Conservation (phyloP, 23 tunicate genomes). For the Phallusia fumigata region DNA sequence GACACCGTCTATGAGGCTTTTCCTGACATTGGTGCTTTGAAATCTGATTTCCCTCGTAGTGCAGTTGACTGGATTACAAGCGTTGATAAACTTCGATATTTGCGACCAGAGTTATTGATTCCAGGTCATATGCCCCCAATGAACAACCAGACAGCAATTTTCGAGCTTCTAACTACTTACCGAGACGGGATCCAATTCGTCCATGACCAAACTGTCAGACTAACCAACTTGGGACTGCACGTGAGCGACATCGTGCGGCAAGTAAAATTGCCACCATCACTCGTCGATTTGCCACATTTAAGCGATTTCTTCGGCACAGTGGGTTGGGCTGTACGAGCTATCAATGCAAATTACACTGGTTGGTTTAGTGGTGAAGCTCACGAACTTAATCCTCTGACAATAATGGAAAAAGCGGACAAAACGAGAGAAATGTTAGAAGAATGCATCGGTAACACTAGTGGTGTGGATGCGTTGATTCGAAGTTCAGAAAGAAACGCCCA, state of each 20-base stretch:
- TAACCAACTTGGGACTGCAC: too few species aligned
- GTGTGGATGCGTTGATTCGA: conserved; percentile 25
- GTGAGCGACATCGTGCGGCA: too few species aligned
- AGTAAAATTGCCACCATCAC: conserved; percentile 36
- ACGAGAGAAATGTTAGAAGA: conserved; percentile 9
- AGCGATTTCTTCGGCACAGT: conserved; percentile 42
- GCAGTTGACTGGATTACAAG: conserved; percentile 37
- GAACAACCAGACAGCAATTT: conserved; percentile 17
- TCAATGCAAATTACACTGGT: too few species aligned
- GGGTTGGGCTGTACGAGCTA: too few species aligned
- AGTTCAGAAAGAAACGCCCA: conserved; percentile 13
- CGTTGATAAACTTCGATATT: conserved; percentile 22
- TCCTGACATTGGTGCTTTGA: conserved; percentile 48
- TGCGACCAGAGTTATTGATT: conserved; percentile 27
- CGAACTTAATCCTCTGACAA: conserved; percentile 30
- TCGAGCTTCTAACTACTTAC: conserved; percentile 22
- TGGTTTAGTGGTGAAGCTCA: conserved; percentile 16
- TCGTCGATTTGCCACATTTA: conserved; percentile 22
- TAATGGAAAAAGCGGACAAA: neutral
- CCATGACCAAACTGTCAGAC: too few species aligned
- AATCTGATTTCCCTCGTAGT: conserved; percentile 37
- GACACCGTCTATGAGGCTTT: too few species aligned
- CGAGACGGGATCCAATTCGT: too few species aligned
- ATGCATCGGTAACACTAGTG: neutral
- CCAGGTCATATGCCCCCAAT: conserved; percentile 35